phyloP scores from a whole-genome alignment of 64 coral and sea anemone genomes.

The Stichodactyla helianthus region DNA sequence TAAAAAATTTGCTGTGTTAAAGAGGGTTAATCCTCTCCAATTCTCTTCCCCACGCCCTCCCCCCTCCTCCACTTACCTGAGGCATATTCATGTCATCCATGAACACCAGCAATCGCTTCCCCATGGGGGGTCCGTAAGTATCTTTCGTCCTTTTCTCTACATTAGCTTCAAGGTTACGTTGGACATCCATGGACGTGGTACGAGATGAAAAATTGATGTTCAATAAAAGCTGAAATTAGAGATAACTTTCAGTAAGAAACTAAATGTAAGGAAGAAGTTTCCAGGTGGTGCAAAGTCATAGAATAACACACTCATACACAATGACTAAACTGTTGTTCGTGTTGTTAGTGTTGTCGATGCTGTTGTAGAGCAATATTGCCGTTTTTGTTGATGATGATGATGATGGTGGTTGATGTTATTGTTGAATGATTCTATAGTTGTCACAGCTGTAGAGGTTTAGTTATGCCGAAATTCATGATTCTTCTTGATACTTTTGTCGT shows the following conservation, averaged over 20 bases:
- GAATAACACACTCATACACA: too few relatives aligned
- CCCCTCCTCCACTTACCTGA: slow-evolving; percentile 34
- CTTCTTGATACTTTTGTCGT: not conserved
- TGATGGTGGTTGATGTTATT: too few relatives aligned
- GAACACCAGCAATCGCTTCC: slow-evolving; percentile 90
- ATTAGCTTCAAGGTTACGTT: slow-evolving; percentile 93
- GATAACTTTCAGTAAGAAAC: not conserved
- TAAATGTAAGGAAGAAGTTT: not conserved
- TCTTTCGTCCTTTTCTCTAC: slow-evolving; percentile 99
- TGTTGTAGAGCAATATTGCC: too few relatives aligned
- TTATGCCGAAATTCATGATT: not conserved
- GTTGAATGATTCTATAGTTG: too few relatives aligned
- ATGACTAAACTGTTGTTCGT: too few relatives aligned
- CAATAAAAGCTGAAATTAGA: slow-evolving; percentile 57
- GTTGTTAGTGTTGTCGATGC: too few relatives aligned
- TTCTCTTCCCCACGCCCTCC: too few relatives aligned
- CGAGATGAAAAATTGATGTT: slow-evolving; percentile 99
- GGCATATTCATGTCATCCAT: slow-evolving; percentile 99
- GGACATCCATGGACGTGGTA: slow-evolving; percentile 97
- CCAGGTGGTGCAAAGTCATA: too few relatives aligned
- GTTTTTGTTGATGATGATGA: too few relatives aligned
- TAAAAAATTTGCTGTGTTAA: too few relatives aligned
- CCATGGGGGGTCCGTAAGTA: slow-evolving; percentile 98
- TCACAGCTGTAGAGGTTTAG: not conserved
- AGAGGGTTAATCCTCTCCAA: too few relatives aligned